Evolutionary conservation across 2,113 vertebrate genomes (phyloP).

Genomic region (Rissa tridactyla): DNA sequence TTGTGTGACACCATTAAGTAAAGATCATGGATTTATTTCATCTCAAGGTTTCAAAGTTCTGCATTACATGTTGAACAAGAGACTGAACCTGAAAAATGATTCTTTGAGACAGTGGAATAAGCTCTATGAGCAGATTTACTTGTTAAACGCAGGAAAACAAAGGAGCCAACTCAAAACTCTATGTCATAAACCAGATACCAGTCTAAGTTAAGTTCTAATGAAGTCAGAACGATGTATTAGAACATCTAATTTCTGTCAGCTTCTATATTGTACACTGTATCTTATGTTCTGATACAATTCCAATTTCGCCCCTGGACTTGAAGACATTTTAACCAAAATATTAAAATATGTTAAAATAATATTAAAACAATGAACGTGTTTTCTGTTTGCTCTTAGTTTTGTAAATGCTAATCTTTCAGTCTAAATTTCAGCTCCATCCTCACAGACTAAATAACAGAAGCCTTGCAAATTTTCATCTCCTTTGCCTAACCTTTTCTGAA

Average conservation of each 20-base stretch:
- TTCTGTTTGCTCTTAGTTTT: not conserved
- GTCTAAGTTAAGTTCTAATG: not conserved
- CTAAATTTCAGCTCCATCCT: not conserved
- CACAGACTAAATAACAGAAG: not conserved
- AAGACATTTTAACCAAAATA: not conserved
- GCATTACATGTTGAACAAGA: not conserved
- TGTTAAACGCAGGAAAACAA: not conserved
- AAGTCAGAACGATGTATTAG: not conserved
- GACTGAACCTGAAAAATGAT: not conserved
- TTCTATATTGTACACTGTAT: not conserved
- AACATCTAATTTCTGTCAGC: not conserved
- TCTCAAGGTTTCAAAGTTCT: not conserved
- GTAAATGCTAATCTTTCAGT: not conserved
- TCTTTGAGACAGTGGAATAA: not conserved
- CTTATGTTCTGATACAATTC: not conserved
- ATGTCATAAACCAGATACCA: not conserved
- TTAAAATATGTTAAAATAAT: not conserved
- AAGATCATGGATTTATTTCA: not conserved
- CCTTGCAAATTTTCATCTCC: not conserved
- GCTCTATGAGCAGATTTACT: not conserved
- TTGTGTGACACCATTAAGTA: not conserved
- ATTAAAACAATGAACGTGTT: not conserved
- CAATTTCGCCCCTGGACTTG: not conserved
- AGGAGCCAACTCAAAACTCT: not conserved
- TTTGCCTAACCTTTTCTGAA: not conserved